These are phyloP conservation scores for Willowsia nigromaculata DNA, from an alignment of 2,888 invertebrate genomes.

Conservation along the genomic window DNA sequence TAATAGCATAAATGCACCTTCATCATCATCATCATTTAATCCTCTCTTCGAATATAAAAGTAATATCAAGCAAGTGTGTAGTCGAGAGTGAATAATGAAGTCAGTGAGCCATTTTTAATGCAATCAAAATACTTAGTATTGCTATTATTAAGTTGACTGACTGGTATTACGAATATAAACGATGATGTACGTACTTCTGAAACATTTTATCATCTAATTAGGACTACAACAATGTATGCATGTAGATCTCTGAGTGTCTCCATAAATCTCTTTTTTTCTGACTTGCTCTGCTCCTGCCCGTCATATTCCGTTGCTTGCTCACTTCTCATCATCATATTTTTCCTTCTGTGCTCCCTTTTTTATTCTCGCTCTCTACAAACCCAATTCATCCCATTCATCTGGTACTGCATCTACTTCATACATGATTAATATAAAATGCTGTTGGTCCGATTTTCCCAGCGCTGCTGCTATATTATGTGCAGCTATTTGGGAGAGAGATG, in stretches of 20 bases:
- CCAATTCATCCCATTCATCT: neutral
- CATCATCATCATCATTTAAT: neutral
- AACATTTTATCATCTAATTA: constrained; percentile 28
- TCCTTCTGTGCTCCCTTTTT: neutral
- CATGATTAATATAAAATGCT: neutral
- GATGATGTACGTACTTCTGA: neutral
- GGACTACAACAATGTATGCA: neutral
- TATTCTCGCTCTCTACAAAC: neutral
- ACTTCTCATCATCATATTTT: neutral
- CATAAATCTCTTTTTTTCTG: constrained; percentile 28
- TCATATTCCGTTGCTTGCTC: neutral
- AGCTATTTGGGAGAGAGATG: neutral
- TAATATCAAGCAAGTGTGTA: neutral
- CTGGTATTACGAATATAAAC: neutral
- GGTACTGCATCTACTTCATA: neutral
- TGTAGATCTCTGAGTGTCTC: neutral
- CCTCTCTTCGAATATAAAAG: neutral
- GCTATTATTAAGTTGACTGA: neutral
- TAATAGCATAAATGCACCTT: neutral
- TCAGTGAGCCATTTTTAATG: constrained; percentile 13
- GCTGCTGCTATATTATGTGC: neutral
- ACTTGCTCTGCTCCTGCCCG: neutral
- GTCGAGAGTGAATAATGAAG: constrained; percentile 2
- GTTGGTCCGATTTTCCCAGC: neutral
- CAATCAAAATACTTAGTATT: neutral